Conservation (phyloP, 2,113 vertebrate species). For the Osmerus mordax region DNA sequence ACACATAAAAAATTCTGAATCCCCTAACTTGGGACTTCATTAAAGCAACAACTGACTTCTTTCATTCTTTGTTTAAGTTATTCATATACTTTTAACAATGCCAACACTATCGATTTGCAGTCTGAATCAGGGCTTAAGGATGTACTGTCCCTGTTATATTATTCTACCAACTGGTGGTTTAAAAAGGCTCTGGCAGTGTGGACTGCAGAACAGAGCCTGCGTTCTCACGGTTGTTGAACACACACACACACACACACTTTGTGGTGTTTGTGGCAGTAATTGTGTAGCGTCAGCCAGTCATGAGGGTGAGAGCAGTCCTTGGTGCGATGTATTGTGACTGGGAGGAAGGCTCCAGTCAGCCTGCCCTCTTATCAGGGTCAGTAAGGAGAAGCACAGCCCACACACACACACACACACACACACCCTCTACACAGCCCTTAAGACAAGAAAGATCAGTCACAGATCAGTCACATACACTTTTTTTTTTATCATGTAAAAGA, state of each 20-base stretch:
- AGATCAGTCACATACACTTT: too few relatives aligned
- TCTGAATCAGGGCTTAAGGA: background rate
- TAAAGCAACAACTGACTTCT: background rate
- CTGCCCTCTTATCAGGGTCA: background rate
- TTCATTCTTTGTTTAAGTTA: background rate
- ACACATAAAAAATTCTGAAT: background rate
- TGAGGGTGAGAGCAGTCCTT: constrained; percentile 6
- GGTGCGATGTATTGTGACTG: constrained; percentile 1
- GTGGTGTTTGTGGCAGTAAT: constrained; percentile 33
- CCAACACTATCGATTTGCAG: background rate
- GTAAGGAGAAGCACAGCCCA: background rate
- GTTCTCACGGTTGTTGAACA: background rate
- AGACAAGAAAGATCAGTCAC: too few relatives aligned
- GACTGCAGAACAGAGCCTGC: background rate
- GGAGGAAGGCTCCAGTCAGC: background rate
- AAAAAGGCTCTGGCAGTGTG: background rate
- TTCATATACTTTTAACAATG: background rate
- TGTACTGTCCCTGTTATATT: too few relatives aligned
- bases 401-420: too few relatives aligned
- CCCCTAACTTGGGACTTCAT: background rate
- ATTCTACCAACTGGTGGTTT: background rate
- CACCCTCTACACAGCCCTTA: too few relatives aligned
- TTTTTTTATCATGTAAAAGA: too few relatives aligned
- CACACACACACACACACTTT: constrained; percentile 2
- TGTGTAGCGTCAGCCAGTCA: constrained; percentile 26